phyloP scores from a whole-genome alignment of 2,113 vertebrate genomes.

The Vulpes ferrilata region DNA sequence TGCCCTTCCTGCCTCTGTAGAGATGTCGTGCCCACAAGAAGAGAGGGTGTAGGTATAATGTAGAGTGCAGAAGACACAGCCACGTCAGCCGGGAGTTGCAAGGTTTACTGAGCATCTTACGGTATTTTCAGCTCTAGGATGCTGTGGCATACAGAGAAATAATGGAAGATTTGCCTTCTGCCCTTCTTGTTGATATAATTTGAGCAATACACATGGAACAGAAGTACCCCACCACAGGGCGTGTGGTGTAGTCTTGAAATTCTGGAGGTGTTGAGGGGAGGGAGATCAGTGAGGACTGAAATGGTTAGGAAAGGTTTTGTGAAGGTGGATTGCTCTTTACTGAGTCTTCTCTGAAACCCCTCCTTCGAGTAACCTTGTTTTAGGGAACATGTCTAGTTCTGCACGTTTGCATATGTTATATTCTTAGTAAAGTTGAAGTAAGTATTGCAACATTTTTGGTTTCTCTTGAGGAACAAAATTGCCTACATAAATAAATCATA shows the following conservation, averaged over 20 bases:
- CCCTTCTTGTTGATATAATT: neutral
- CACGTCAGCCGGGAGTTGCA: neutral
- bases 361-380: constrained; percentile 10
- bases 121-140: neutral
- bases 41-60: neutral
- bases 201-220: neutral
- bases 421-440: constrained; percentile 59
- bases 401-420: constrained; percentile 38
- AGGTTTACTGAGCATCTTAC: neutral
- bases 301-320: neutral
- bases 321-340: neutral
- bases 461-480: constrained; percentile 42
- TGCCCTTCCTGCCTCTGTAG: neutral
- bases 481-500: constrained; percentile 25
- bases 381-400: constrained; percentile 12
- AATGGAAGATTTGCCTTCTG: constrained; percentile 21
- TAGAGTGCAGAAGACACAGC: neutral
- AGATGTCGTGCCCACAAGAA: neutral
- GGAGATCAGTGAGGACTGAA: neutral
- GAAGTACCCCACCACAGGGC: neutral
- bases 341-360: neutral
- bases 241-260: neutral
- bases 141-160: neutral
- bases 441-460: constrained; percentile 55
- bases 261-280: neutral